Conservation (phyloP, 2,113 vertebrate species). For the Cinclus cinclus region DNA sequence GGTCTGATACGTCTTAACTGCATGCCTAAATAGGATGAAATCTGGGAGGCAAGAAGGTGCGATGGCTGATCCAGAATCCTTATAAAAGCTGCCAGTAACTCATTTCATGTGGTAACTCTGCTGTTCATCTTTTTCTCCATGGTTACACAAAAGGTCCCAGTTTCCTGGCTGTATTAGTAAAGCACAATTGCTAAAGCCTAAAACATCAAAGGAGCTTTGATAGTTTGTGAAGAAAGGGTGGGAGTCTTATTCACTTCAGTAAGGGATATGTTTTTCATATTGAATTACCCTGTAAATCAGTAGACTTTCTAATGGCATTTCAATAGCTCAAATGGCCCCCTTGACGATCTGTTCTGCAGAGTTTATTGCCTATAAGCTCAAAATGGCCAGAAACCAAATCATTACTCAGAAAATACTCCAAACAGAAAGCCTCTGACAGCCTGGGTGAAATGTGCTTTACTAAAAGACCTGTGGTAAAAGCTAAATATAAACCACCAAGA, state of each 20-base stretch:
- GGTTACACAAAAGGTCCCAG: not conserved
- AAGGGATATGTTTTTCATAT: slow-evolving; percentile 46
- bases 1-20: not conserved
- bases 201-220: slow-evolving; percentile 32
- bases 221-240: slow-evolving; percentile 16
- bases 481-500: not conserved
- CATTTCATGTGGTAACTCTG: not conserved
- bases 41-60: not conserved
- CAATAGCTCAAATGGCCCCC: slow-evolving; percentile 7
- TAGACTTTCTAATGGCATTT: slow-evolving; percentile 47
- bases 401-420: slow-evolving; percentile 18
- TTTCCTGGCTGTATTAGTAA: slow-evolving; percentile 18
- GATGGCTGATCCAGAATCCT: not conserved
- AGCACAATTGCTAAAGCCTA: slow-evolving; percentile 33
- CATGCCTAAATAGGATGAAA: not conserved
- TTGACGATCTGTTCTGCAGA: not conserved
- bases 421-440: not conserved
- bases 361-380: slow-evolving; percentile 43
- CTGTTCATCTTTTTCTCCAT: not conserved
- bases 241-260: slow-evolving; percentile 20
- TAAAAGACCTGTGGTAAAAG: not conserved
- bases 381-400: slow-evolving; percentile 33
- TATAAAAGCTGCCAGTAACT: not conserved
- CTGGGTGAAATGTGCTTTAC: not conserved
- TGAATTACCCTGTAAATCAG: slow-evolving; percentile 41